Conservation (phyloP, 2,113 vertebrate genomes). For the Ammodytes dubius region DNA sequence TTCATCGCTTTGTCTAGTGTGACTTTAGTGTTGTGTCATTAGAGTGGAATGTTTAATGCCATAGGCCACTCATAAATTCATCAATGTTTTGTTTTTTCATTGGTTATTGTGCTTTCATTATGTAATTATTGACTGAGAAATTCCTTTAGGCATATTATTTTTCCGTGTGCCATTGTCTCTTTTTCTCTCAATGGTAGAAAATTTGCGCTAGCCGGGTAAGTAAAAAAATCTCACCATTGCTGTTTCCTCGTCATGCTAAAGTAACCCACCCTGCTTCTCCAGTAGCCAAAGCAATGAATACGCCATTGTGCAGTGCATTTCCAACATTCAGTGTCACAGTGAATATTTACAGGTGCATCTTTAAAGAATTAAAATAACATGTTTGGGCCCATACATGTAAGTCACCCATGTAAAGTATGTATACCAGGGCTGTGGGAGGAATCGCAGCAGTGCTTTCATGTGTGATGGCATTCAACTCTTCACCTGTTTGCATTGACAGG, state of each 20-base stretch:
- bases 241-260: conserved; percentile 42
- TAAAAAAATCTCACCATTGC: conserved; percentile 74
- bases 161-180: conserved; percentile 81
- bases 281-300: conserved; percentile 14
- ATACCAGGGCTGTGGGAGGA: too few species aligned
- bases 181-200: conserved; percentile 92
- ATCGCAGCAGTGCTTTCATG: too few species aligned
- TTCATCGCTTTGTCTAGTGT: conserved; percentile 14
- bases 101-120: conserved; percentile 49
- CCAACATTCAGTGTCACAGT: conserved; percentile 56
- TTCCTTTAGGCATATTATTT: conserved; percentile 69
- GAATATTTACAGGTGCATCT: too few species aligned
- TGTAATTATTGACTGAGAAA: conserved; percentile 47
- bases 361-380: too few species aligned
- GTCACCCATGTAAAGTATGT: too few species aligned
- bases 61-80: conserved; percentile 24
- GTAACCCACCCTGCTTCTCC: conserved; percentile 46
- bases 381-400: too few species aligned
- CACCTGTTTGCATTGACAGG: too few species aligned
- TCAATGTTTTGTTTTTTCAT: conserved; percentile 14
- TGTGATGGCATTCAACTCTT: too few species aligned
- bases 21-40: conserved; percentile 28
- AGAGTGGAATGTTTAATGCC: conserved; percentile 16
- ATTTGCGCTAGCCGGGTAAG: conserved; percentile 96
- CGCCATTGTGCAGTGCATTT: conserved; percentile 86